Evolutionary conservation across 1,140 invertebrate genomes (phyloP), one percentile per base, ranked within the genome.

Genomic region (Trichonephila inaurata): DNA sequence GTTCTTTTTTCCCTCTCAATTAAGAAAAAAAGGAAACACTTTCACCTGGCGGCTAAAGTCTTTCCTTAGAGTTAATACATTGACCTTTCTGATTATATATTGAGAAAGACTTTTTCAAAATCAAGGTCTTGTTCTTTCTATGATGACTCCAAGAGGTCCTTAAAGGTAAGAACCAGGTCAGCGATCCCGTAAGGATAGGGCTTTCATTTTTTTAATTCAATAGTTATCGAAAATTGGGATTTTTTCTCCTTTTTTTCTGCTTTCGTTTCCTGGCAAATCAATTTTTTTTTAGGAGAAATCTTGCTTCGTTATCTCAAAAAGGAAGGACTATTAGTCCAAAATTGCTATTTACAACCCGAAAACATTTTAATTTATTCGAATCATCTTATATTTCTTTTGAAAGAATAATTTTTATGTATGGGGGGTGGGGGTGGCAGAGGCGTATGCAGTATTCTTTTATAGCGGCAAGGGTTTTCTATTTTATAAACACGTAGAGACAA

Each of bases 31-130:
- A 87, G 61, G 58, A 89, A 89, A 18, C 66, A 89, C 87, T 89
- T 89, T 89, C 87, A 89, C 87, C 87, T 89, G 87, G 87, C 87
- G 40, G 66, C 40, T 69, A 62, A 64, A 62, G 28, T 51, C 58
- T 60, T 87, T 64, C 61, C 61, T 64, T 28, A 87, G 60, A 58
- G 85, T 58, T 69, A 89, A 89, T 89, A 72, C 87, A 61, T 89
- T 89, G 87, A 89, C 62, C 87, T 64, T 72, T 89, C 69, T 89
- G 87, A 89, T 89, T 89, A 72, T 24, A 89, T 89, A 89, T 89
- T 89, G 87, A 89, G 64, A 89, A 89, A 89, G 85, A 16, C 85
- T 61, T 87, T 51, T 58, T 61, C 58, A 64, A 87, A 87, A 87
- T 87, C 85, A 87, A 87, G 85, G 85, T 87, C 60, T 64, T 19